Evolutionary conservation across 2,113 vertebrate genomes (phyloP).

Genomic region (Lophochroa leadbeateri): DNA sequence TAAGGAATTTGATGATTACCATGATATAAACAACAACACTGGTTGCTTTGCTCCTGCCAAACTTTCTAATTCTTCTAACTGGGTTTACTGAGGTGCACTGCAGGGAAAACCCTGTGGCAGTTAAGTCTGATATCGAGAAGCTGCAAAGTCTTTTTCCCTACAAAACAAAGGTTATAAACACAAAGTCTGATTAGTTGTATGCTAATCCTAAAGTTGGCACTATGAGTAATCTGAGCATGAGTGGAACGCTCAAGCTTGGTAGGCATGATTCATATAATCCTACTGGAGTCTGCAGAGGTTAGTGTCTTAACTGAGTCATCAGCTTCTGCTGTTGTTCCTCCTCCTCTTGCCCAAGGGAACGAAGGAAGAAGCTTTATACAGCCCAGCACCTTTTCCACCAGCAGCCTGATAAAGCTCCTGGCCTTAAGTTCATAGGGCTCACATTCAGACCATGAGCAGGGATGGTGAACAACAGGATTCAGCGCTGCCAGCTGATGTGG

Average conservation of each 20-base stretch:
- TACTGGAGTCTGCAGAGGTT: conserved; percentile 19
- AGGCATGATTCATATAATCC: conserved; percentile 22
- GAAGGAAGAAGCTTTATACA: neutral
- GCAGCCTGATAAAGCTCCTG: neutral
- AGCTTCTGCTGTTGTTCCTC: neutral
- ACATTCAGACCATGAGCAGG: neutral
- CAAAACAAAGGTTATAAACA: neutral
- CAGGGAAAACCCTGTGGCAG: neutral
- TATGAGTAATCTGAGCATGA: conserved; percentile 32
- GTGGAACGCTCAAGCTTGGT: neutral
- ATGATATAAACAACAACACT: neutral
- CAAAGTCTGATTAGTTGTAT: neutral
- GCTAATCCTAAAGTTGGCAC: neutral
- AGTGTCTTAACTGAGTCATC: conserved; percentile 18
- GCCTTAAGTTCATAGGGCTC: neutral
- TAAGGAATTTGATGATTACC: neutral
- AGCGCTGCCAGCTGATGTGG: neutral
- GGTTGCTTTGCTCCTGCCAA: neutral
- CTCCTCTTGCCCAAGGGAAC: neutral
- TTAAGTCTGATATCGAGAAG: neutral
- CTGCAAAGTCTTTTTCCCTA: neutral
- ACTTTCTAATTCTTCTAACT: neutral
- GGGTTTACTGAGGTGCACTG: neutral
- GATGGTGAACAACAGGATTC: neutral
- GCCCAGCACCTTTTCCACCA: neutral